A percentile compares a stretch with the other conserved stretches of the same genome.
Evolutionary conservation across 1,140 invertebrate genomes (phyloP).

Genomic region (Hylaeus anthracinus): DNA sequence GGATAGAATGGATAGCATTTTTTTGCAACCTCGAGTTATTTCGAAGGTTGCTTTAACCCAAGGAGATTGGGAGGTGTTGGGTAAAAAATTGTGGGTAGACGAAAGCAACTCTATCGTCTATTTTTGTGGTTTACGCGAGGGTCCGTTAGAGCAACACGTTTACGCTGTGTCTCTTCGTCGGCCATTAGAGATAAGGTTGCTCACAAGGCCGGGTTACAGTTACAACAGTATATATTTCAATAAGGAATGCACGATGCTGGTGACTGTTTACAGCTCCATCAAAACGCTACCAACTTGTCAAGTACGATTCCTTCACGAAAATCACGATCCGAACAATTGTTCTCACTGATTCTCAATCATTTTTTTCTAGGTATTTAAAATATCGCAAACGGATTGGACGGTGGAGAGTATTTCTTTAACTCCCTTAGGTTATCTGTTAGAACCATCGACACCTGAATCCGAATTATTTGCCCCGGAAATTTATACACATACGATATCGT

Average conservation of each 20-base stretch:
- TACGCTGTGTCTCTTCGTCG: constrained; percentile 88
- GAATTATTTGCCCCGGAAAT: constrained; percentile 87
- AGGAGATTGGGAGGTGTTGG: constrained; percentile 92
- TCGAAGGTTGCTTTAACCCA: constrained; percentile 88
- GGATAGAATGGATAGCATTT: constrained; percentile 81
- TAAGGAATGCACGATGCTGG: constrained; percentile 91
- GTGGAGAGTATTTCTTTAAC: constrained; percentile 86
- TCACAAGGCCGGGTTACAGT: constrained; percentile 89
- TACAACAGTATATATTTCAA: constrained; percentile 90
- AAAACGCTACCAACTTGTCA: constrained; percentile 90
- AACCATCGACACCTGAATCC: constrained; percentile 83
- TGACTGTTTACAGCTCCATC: constrained; percentile 94
- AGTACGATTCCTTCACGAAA: constrained; percentile 60
- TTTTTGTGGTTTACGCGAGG: constrained; percentile 90
- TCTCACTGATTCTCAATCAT: not conserved
- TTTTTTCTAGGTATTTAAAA: constrained; percentile 84
- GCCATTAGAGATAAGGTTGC: constrained; percentile 85
- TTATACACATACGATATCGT: constrained; percentile 86
- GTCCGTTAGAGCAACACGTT: constrained; percentile 90
- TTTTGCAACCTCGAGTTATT: constrained; percentile 83
- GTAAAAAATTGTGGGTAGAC: constrained; percentile 90
- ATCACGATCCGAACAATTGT: not conserved
- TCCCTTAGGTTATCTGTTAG: constrained; percentile 86
- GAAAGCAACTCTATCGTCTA: constrained; percentile 87
- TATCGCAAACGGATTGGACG: constrained; percentile 84